Evolutionary conservation across 2,888 invertebrate genomes (phyloP), one percentile per base, ranked within the genome.

Genomic region (Sinohyriopsis cumingii): DNA sequence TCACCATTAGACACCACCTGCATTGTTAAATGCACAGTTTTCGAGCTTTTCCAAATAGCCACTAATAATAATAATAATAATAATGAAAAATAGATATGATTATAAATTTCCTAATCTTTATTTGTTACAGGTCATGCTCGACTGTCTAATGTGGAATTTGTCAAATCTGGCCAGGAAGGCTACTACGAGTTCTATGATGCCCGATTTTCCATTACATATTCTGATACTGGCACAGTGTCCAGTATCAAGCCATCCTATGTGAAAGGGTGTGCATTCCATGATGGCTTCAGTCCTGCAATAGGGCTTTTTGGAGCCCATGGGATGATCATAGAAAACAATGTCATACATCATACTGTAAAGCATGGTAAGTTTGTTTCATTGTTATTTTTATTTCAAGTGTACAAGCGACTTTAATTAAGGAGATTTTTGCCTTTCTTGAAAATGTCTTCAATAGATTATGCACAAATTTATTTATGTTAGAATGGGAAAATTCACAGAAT

Each of bases 131-230:
- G 88, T 18, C 86, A 80, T 77, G 87, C 85, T 9, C 67, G 86
- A 65, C 60, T 88, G 18, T 78, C 81, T 9, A 82, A 88, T 74
- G 84, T 84, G 1, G 86, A 88, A 71, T 88, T 88, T 67, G 78
- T 78, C 67, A 81, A 82, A 66, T 83, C 83, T 56, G 88, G 87
- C 15, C 88, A 88, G 65, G 84, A 85, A 70, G 86, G 87, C 0
- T 86, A 75, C 62, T 80, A 75, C 0, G 81, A 80, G 20, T 69
- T 75, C 9, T 86, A 84, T 59, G 88, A 88, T 67, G 82, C 86
- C 1, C 73, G 87, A 24, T 87, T 79, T 72, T 82, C 86, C 7
- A 63, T 88, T 59, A 76, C 86, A 7, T 86, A 78, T 60, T 72
- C 86, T 19, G 84, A 85, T 63, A 72, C 82, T 12, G 84, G 83